phyloP scores from a whole-genome alignment of 2,797 vertebrate species.

The Chaenodraco wilsoni region DNA sequence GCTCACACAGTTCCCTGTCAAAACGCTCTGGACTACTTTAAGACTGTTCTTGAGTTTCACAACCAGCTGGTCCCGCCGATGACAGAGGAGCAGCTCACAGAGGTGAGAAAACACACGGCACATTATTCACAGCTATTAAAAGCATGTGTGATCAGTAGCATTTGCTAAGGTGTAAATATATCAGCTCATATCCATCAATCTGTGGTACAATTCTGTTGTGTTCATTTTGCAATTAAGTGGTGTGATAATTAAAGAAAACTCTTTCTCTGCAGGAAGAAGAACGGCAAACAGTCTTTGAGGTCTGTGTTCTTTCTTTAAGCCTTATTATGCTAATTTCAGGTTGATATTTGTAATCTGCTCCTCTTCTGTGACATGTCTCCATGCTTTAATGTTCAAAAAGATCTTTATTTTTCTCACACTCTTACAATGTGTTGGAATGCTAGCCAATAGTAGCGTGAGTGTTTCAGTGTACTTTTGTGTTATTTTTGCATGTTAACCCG shows the following conservation, averaged over 20 bases:
- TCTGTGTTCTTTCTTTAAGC: conserved; percentile 54
- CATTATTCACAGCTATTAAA: conserved; percentile 18
- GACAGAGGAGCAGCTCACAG: conserved; percentile 90
- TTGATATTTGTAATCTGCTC: too few relatives aligned
- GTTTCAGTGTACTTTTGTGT: neutral
- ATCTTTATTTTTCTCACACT: too few relatives aligned
- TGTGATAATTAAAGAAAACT: conserved; percentile 42
- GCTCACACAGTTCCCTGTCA: conserved; percentile 91
- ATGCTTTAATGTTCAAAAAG: too few relatives aligned
- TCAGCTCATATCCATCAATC: neutral
- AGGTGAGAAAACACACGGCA: conserved; percentile 83
- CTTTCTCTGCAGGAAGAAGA: conserved; percentile 77
- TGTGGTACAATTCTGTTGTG: neutral
- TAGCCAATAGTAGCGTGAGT: too few relatives aligned
- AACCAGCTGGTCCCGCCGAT: conserved; percentile 92
- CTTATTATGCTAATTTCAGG: too few relatives aligned
- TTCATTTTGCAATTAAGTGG: conserved; percentile 16
- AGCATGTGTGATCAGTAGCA: conserved; percentile 2
- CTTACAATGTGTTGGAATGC: too few relatives aligned
- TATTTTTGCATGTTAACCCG: neutral
- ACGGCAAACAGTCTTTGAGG: conserved; percentile 78
- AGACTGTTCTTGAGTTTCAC: conserved; percentile 94
- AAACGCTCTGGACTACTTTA: conserved; percentile 96
- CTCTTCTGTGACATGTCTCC: too few relatives aligned
- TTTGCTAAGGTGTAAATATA: conserved; percentile 14